phyloP scores from a whole-genome alignment of 2,113 vertebrate genomes.

The Mirounga angustirostris region DNA sequence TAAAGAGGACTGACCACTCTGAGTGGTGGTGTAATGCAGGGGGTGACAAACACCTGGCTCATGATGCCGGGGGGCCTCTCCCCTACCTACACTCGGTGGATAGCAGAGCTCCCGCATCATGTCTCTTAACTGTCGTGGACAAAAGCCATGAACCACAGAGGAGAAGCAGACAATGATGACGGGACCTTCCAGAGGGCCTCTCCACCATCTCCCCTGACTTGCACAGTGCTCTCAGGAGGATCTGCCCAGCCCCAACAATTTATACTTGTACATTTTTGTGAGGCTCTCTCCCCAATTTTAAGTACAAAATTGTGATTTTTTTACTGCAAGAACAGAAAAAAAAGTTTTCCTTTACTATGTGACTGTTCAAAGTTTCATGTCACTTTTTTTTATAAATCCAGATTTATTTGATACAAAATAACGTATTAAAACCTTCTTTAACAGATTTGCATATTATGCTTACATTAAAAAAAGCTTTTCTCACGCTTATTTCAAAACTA shows the following conservation, averaged over 20 bases:
- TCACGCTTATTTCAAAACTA: not conserved
- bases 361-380: not conserved
- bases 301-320: constrained; percentile 7
- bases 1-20: not conserved
- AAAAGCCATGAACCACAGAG: not conserved
- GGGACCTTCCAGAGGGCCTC: not conserved
- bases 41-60: not conserved
- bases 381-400: not conserved
- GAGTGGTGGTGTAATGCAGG: rapidly evolving
- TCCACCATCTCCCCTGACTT: rapidly evolving
- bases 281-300: not conserved
- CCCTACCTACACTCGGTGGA: not conserved
- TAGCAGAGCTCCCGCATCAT: not conserved
- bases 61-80: not conserved
- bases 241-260: not conserved
- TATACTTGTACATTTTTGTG: not conserved
- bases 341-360: not conserved
- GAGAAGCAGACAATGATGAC: rapidly evolving
- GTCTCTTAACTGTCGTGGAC: not conserved
- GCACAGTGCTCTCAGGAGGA: not conserved
- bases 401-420: not conserved
- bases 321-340: not conserved
- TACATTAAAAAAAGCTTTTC: not conserved
- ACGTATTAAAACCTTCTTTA: not conserved
- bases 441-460: not conserved